Evolutionary conservation across 2,797 vertebrate species (phyloP), one percentile per base, ranked within the genome.

Genomic region (Cottoperca gobio): DNA sequence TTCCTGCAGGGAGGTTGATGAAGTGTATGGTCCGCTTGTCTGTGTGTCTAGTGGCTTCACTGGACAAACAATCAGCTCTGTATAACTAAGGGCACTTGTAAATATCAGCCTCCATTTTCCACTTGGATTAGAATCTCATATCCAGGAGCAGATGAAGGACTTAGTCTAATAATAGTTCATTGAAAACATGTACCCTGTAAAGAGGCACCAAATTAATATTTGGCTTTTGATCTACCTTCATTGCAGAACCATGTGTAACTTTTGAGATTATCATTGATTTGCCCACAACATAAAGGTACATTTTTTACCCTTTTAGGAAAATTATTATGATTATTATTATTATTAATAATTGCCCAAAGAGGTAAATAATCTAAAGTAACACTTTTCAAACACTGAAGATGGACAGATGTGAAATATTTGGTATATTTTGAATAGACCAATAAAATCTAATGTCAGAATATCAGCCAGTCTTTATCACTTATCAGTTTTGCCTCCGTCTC

Each of bases 11-110:
- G 9, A 52, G 43, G 40, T 50, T 54, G 40, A 58, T 74, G 10
- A 76, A 23, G 9, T 71, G 70, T 63, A 39, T 53, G 33, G 43
- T 64, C 19, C 63, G 31, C 76, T 57, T 70, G 39, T 73, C 49
- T 49, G 28, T 48, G 53, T 49, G 61, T 2, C 21, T 17, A 7
- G 31, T 33, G 24, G 46, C 40, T 48, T 50, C 39, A 24, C 54
- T 43, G 5, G 60, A 60, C 26, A 87, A 65, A 76, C 66, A 55
- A 31, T 57, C 6, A 33, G 33, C 65, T 46, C 37, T 37, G 0
- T 61, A 17, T 50, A 14, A 11, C 48, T 10, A 31, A 60, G 12
- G 63, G 60, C n/a, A 52, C 52, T 62, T 80, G 21, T 76, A 64
- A 77, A 69, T 49, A 60, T 43, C 50, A 37, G 23, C 21, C 14